Evolutionary conservation across 2,113 vertebrate species (phyloP), one percentile per base, ranked within the genome.

Genomic region (Holacanthus passer): DNA sequence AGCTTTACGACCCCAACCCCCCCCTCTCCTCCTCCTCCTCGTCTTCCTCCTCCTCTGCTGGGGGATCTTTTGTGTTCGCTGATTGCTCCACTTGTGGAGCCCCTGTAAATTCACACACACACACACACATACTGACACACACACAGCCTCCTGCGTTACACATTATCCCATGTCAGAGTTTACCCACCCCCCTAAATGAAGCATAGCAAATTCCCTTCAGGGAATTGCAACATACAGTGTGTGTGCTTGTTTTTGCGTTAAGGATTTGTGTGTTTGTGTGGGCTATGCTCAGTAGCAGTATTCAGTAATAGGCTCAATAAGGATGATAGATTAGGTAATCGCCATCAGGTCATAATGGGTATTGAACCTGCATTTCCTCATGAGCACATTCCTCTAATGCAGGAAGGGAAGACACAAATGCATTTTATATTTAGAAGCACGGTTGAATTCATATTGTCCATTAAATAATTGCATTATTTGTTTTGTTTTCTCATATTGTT

Each of bases 261-360:
- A 71, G 13, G 77, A 41, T 73, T 22, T 81, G 20, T 70, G 60
- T 68, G 19, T 67, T 22, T 74, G 67, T 84, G 68, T 68, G 64
- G 75, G 73, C 7, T 13, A 56, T 45, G 37, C 72, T 79, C 69
- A 58, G 59, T 58, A 72, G 43, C 29, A 17, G 39, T 60, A 41
- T 62, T 45, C 39, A 88, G 48, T 75, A 72, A 64, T 65, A 56
- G 29, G 65, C 78, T 73, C 63, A 62, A 22, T 84, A 87, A 73
- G 66, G 73, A 80, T 77, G 67, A 90, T 86, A 31, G 35, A 92
- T 85, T 82, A 69, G 62, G 65, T 79, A 78, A 84, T 86, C 79
- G 29, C 27, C 69, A 68, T 73, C 62, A 47, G 69, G 70, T 81
- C 63, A 62, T 87, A 80, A 85, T 75, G 71, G 41, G 62, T 81